Conservation (phyloP, 2,113 vertebrate genomes). For the Aegithalos caudatus region DNA sequence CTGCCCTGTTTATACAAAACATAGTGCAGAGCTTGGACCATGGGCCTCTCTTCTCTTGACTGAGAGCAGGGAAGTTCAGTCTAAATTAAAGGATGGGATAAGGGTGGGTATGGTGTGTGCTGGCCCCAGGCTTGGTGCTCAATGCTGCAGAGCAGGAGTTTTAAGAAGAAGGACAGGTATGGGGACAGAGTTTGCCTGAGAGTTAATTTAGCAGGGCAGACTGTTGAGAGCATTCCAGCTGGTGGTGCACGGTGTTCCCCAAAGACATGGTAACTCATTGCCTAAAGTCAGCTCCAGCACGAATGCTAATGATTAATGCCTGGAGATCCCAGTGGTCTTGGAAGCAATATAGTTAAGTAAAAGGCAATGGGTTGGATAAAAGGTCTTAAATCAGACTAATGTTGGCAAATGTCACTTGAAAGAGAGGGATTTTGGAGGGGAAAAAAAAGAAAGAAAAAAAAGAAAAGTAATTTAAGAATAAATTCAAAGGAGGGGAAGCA, state of each 20-base stretch:
- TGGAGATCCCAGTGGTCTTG: conserved; percentile 50
- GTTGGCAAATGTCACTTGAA: conserved; percentile 66
- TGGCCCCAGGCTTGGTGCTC: accelerated
- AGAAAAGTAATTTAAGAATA: conserved; percentile 30
- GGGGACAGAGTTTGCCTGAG: background rate
- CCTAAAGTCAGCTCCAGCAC: conserved; percentile 19
- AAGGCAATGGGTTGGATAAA: conserved; percentile 67
- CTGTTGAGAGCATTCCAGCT: background rate
- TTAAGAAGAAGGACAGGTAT: background rate
- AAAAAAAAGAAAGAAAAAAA: background rate
- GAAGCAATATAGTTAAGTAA: conserved; percentile 65
- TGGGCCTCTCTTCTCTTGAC: background rate
- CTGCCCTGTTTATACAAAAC: background rate
- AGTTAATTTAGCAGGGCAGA: conserved; percentile 26
- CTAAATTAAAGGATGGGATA: background rate
- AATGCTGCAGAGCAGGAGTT: accelerated
- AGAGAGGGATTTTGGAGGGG: conserved; percentile 24
- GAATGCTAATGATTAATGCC: conserved; percentile 35
- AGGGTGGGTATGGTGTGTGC: accelerated
- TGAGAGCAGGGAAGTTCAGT: background rate
- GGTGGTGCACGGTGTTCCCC: background rate
- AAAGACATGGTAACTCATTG: background rate
- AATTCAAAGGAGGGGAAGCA: conserved; percentile 31
- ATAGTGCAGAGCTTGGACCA: accelerated
- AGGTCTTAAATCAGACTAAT: conserved; percentile 63